Percentiles rank a stretch among this genome's conserved stretches.
Evolutionary conservation across 2,113 vertebrate species (phyloP).

Genomic region (Apteryx owenii): DNA sequence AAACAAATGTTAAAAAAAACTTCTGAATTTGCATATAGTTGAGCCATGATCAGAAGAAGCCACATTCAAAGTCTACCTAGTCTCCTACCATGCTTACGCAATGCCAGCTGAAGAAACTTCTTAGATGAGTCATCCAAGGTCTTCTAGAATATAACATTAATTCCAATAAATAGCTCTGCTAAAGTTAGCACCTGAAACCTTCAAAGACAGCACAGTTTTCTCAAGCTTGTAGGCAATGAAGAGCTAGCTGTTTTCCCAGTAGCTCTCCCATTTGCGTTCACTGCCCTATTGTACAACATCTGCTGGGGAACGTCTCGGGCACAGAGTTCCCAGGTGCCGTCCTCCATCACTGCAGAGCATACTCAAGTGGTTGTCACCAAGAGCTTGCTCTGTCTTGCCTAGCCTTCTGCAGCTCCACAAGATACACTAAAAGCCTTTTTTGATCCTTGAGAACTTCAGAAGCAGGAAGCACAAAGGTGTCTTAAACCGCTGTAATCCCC

Average conservation of each 20-base stretch:
- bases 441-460: background rate
- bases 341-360: background rate
- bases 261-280: background rate
- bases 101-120: background rate
- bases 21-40: background rate
- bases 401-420: background rate
- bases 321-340: background rate
- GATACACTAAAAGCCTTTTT: background rate
- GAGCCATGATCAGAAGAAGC: background rate
- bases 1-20: background rate
- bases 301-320: background rate
- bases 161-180: background rate
- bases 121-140: background rate
- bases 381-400: background rate
- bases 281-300: background rate
- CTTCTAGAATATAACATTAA: background rate
- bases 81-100: background rate
- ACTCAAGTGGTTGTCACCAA: background rate
- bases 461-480: background rate
- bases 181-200: background rate
- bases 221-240: background rate
- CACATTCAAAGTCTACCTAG: background rate
- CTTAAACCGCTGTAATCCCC: background rate
- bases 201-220: background rate
- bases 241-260: background rate